phyloP scores from a whole-genome alignment of 2,113 vertebrate species.

The Indicator maculatus region DNA sequence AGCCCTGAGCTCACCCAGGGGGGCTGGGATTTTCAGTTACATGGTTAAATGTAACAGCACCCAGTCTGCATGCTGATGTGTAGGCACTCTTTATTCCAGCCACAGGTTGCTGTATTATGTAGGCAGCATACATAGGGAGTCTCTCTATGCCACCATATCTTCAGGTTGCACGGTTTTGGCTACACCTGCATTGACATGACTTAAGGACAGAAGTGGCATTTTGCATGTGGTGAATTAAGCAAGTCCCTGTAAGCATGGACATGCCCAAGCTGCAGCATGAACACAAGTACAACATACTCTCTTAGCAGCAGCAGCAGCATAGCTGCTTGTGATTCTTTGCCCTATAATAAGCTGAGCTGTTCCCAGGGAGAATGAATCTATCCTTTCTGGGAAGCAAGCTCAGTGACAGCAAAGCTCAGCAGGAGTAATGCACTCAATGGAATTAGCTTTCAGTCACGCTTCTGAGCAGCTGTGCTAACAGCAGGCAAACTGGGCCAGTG shows the following conservation, averaged over 20 bases:
- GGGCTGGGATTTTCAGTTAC: background rate
- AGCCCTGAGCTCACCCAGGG: background rate
- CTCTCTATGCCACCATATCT: background rate
- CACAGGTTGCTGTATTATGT: background rate
- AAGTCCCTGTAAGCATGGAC: constrained; percentile 5
- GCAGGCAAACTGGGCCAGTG: background rate
- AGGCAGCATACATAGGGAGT: background rate
- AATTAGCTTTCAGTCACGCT: constrained; percentile 65
- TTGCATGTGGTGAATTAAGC: background rate
- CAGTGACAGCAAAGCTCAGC: background rate
- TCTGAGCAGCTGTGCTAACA: constrained; percentile 37
- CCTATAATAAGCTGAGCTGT: constrained; percentile 68
- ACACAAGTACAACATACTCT: constrained; percentile 38
- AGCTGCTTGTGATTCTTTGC: constrained; percentile 58
- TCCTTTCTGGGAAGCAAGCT: constrained; percentile 57
- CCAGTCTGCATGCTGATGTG: background rate
- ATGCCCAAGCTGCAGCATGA: background rate
- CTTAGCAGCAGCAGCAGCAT: background rate
- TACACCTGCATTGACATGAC: background rate
- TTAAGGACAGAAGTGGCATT: background rate
- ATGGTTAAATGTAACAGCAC: background rate
- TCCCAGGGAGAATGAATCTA: constrained; percentile 47
- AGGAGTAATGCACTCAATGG: constrained; percentile 48
- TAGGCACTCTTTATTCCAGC: background rate
- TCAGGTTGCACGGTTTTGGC: background rate